Conservation (phyloP, 2,797 vertebrate genomes). For the Cirrhinus mrigala region DNA sequence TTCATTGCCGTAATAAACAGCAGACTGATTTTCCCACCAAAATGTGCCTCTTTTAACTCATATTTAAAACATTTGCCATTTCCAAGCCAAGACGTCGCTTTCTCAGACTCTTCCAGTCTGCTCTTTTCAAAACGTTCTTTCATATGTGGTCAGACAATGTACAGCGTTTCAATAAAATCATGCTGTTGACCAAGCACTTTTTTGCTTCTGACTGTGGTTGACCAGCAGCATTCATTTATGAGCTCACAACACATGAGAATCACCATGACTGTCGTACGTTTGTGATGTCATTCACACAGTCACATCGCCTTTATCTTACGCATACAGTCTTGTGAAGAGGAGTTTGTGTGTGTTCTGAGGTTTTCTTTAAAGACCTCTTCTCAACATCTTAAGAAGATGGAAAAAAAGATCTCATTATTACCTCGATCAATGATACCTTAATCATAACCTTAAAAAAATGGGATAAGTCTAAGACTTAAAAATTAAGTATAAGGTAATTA, state of each 20-base stretch:
- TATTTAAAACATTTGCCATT: slow-evolving; percentile 14
- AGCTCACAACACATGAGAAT: slow-evolving; percentile 65
- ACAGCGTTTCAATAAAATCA: slow-evolving; percentile 33
- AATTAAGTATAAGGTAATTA: neutral
- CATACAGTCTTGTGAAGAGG: neutral
- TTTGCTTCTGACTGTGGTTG: slow-evolving; percentile 51
- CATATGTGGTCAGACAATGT: slow-evolving; percentile 39
- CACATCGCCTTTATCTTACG: slow-evolving; percentile 34
- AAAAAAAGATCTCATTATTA: too few relatives aligned
- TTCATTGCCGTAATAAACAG: neutral
- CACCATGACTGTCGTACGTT: slow-evolving; percentile 54
- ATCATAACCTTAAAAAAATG: too few relatives aligned
- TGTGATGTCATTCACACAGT: slow-evolving; percentile 69
- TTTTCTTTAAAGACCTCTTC: neutral
- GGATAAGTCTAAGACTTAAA: neutral
- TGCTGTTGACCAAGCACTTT: slow-evolving; percentile 17
- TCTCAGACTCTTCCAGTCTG: slow-evolving; percentile 30
- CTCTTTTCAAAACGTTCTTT: slow-evolving; percentile 16
- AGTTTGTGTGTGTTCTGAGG: slow-evolving; percentile 35
- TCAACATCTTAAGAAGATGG: neutral
- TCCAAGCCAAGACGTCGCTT: slow-evolving; percentile 11
- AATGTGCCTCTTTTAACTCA: slow-evolving; percentile 6
- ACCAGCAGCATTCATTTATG: slow-evolving; percentile 54
- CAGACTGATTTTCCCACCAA: neutral
- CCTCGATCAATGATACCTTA: neutral